phyloP scores from a whole-genome alignment of 1,140 invertebrate genomes.

The Coenobita brevimanus region DNA sequence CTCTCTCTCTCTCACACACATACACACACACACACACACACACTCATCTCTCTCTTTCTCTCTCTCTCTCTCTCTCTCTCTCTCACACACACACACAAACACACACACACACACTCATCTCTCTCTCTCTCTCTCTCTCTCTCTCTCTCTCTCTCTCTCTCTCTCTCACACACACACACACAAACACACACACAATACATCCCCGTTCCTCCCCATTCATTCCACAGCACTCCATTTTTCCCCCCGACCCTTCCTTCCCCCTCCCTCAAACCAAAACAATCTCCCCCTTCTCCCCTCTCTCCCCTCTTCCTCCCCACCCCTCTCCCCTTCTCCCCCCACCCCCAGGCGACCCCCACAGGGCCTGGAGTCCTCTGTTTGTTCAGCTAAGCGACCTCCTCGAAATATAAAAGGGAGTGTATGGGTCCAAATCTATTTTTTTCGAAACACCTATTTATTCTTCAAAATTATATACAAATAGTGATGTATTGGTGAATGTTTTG shows the following conservation, averaged over 20 bases:
- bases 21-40: background rate
- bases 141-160: background rate
- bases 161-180: background rate
- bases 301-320: background rate
- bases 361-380: background rate
- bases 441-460: too few species aligned
- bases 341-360: background rate
- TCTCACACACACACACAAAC: background rate
- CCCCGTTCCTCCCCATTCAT: too few species aligned
- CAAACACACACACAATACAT: background rate
- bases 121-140: background rate
- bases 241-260: background rate
- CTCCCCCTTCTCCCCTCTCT: background rate
- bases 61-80: too few species aligned
- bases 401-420: background rate
- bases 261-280: background rate
- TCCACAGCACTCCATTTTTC: background rate
- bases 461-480: background rate
- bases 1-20: background rate
- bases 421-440: background rate
- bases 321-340: background rate
- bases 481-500: background rate
- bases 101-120: background rate
- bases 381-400: background rate
- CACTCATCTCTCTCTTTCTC: background rate